phyloP scores from a whole-genome alignment of 2,113 vertebrate genomes.

The Dinomys branickii region DNA sequence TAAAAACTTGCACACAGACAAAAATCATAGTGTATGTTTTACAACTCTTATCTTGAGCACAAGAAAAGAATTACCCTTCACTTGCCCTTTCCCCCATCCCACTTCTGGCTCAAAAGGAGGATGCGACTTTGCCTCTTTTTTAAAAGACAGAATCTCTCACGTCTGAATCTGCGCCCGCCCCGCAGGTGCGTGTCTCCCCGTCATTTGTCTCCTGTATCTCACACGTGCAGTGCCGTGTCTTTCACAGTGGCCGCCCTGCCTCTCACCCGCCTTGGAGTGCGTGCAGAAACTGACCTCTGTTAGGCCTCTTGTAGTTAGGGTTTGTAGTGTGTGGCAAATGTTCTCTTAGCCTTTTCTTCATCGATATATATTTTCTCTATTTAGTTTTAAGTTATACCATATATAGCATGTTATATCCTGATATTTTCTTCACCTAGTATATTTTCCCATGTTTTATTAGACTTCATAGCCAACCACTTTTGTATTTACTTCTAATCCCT shows the following conservation, averaged over 20 bases:
- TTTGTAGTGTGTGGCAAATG: conserved; percentile 10
- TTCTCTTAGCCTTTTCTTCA: conserved; percentile 29
- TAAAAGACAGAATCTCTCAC: neutral
- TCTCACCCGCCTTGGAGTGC: neutral
- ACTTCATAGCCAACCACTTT: conserved; percentile 25
- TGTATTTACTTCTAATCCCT: conserved; percentile 40
- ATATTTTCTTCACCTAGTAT: neutral
- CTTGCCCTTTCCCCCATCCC: neutral
- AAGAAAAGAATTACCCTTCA: neutral
- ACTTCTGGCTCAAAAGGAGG: neutral
- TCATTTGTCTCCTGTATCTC: neutral
- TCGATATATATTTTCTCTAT: neutral
- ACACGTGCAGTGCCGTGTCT: neutral
- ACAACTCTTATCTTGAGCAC: neutral
- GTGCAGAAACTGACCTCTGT: neutral
- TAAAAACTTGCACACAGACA: neutral
- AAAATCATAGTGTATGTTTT: neutral
- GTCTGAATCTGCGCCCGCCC: neutral
- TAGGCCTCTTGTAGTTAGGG: neutral
- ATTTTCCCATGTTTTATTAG: conserved; percentile 14
- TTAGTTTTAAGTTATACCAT: neutral
- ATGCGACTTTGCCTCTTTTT: neutral
- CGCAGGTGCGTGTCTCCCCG: neutral
- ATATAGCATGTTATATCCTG: conserved; percentile 11
- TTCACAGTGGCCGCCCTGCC: neutral